phyloP scores from a whole-genome alignment of 2,888 invertebrate species.

The Xestoiulus laeticollis region DNA sequence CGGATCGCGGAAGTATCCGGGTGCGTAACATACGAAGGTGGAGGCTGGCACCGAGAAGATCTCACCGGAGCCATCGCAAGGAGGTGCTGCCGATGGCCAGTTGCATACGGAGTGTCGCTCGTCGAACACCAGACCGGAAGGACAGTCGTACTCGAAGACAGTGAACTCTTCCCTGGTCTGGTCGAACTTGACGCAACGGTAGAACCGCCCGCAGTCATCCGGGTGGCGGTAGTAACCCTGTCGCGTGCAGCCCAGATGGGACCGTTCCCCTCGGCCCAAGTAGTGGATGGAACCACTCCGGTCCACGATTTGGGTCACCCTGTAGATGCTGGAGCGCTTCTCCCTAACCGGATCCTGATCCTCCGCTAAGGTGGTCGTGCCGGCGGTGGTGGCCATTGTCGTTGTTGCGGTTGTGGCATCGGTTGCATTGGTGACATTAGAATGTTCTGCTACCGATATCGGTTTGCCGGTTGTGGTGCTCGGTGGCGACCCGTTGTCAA shows the following conservation, averaged over 20 bases:
- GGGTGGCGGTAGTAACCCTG: constrained; percentile 84
- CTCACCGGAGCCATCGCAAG: constrained; percentile 79
- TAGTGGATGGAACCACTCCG: constrained; percentile 76
- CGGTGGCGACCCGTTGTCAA: constrained; percentile 11
- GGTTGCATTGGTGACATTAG: not conserved
- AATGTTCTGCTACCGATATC: too few relatives aligned
- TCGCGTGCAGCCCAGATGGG: constrained; percentile 69
- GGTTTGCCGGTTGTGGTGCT: not conserved
- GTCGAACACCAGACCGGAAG: constrained; percentile 79
- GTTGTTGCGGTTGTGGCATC: too few relatives aligned
- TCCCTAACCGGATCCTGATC: too few relatives aligned
- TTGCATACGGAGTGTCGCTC: constrained; percentile 71
- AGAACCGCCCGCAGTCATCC: constrained; percentile 78
- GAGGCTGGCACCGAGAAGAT: constrained; percentile 77
- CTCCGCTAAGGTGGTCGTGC: too few relatives aligned
- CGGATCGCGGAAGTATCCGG: constrained; percentile 81
- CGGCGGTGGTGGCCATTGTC: too few relatives aligned
- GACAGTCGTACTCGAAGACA: constrained; percentile 83
- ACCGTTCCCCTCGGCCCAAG: constrained; percentile 64
- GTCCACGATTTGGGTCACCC: constrained; percentile 75
- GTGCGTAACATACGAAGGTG: constrained; percentile 75
- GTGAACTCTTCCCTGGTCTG: constrained; percentile 78
- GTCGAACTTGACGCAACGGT: constrained; percentile 82
- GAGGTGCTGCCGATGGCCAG: constrained; percentile 78
- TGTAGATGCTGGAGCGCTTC: not conserved